phyloP scores from a whole-genome alignment of 2,888 invertebrate genomes.

The Lucinisca nassula region DNA sequence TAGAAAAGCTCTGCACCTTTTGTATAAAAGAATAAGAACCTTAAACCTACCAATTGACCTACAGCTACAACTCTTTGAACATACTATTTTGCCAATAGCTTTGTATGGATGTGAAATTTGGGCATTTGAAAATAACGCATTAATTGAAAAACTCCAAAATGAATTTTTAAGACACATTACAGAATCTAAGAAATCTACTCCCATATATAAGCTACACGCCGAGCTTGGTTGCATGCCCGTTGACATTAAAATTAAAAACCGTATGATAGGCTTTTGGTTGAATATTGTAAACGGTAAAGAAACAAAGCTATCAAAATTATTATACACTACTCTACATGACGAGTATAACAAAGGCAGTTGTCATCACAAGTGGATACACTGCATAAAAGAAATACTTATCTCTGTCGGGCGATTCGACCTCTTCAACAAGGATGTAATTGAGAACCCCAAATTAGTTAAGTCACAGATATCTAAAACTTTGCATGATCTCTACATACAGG shows the following conservation, averaged over 20 bases:
- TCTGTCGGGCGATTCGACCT: not conserved
- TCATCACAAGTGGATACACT: not conserved
- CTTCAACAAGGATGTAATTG: no score
- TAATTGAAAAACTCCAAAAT: conserved; percentile 34
- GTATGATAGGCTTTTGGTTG: conserved; percentile 3
- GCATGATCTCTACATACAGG: no score
- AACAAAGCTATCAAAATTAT: not conserved
- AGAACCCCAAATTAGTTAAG: no score
- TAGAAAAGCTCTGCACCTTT: not conserved
- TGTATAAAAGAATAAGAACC: not conserved
- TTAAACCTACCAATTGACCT: not conserved
- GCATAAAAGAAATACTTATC: not conserved
- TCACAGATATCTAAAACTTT: no score
- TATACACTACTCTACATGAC: not conserved
- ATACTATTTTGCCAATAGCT: not conserved
- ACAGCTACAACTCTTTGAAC: not conserved
- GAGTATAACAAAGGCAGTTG: not conserved
- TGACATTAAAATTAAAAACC: conserved; percentile 10
- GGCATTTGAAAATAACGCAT: conserved; percentile 38
- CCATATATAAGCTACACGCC: conserved; percentile 2
- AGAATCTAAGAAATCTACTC: conserved; percentile 7
- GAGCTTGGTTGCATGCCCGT: not conserved
- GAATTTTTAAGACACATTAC: conserved; percentile 21
- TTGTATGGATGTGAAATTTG: conserved; percentile 29
- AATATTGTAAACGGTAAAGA: not conserved